Evolutionary conservation across 2,888 invertebrate species (phyloP).

Genomic region (Glyphotaelius pellucidus): DNA sequence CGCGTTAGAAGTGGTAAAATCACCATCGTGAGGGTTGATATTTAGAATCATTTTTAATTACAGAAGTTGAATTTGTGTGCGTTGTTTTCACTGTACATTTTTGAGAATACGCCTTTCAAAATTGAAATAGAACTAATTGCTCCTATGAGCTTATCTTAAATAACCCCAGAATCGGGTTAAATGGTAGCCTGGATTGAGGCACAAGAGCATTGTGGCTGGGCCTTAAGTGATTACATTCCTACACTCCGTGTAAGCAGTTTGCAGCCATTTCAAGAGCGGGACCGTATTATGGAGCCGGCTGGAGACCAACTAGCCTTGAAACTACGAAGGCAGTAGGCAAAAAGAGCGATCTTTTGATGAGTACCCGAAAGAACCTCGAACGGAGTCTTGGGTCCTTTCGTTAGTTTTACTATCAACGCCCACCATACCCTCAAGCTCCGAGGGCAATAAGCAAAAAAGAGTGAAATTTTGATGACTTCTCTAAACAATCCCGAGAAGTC

Average conservation of each 20-base stretch:
- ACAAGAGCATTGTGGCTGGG: slow-evolving; percentile 27
- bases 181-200: not conserved
- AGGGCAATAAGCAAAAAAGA: not conserved
- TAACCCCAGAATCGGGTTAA: not conserved
- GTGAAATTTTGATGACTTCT: not conserved
- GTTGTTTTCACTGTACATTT: not conserved
- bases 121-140: not conserved
- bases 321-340: not conserved
- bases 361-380: not conserved
- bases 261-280: slow-evolving; percentile 35
- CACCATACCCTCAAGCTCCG: not conserved
- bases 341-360: not conserved
- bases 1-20: too few species aligned
- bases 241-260: slow-evolving; percentile 41
- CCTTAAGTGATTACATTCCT: slow-evolving; percentile 46
- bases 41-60: too few species aligned
- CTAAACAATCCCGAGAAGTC: too few species aligned
- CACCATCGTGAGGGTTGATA: too few species aligned
- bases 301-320: not conserved
- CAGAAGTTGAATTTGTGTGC: too few species aligned
- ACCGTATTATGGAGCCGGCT: slow-evolving; percentile 9
- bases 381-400: not conserved
- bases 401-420: not conserved
- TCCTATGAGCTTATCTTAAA: not conserved
- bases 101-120: not conserved